Evolutionary conservation across 2,113 vertebrate genomes (phyloP).

Genomic region (Phoenicopterus ruber): DNA sequence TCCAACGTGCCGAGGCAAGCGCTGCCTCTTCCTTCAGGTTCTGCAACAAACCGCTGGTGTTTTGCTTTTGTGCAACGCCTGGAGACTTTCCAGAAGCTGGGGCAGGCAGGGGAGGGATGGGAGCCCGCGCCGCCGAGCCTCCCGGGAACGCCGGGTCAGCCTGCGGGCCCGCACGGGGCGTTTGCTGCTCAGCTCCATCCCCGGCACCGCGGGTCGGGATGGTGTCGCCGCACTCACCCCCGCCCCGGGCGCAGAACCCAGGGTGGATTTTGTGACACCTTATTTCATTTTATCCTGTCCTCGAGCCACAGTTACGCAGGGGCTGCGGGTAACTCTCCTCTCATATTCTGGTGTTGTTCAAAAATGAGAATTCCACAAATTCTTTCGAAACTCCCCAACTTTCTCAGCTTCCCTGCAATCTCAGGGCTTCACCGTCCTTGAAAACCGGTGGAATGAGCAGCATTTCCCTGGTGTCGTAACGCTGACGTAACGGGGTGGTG

Average conservation of each 20-base stretch:
- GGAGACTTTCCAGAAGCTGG: not conserved
- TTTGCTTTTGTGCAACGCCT: constrained; percentile 28
- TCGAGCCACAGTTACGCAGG: rapidly evolving
- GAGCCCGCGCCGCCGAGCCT: rapidly evolving
- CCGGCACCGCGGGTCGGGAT: rapidly evolving
- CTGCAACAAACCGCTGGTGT: not conserved
- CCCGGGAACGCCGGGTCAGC: not conserved
- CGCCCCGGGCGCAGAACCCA: not conserved
- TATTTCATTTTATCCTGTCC: not conserved
- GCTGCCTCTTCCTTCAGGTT: not conserved
- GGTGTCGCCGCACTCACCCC: not conserved
- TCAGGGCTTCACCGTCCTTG: not conserved
- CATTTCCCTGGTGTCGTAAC: not conserved
- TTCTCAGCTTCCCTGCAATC: not conserved
- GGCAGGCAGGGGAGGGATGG: not conserved
- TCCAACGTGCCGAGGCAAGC: not conserved
- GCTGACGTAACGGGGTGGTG: not conserved
- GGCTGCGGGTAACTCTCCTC: not conserved
- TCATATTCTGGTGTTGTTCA: rapidly evolving
- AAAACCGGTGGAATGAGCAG: not conserved
- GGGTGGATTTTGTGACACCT: not conserved
- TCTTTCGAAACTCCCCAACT: not conserved
- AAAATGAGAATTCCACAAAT: not conserved
- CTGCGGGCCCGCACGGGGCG: rapidly evolving
- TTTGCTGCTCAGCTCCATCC: not conserved